A percentile compares a stretch with the other conserved stretches of the same genome.
Evolutionary conservation across 2,797 vertebrate species (phyloP).

Genomic region (Neopelma chrysocephalum): DNA sequence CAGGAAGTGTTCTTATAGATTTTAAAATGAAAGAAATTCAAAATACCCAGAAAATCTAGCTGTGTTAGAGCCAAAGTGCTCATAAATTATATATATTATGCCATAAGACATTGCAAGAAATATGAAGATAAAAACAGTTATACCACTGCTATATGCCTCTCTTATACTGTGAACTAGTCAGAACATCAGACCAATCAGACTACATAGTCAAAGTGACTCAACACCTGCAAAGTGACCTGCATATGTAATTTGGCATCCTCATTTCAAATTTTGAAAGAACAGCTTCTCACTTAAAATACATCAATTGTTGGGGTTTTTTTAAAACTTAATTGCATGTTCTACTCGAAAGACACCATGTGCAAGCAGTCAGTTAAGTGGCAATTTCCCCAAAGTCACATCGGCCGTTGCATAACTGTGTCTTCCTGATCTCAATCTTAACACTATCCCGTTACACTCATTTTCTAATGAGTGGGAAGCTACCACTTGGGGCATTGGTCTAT

Average conservation of each 20-base stretch:
- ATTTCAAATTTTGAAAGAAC: not conserved
- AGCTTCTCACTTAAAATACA: not conserved
- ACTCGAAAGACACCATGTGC: not conserved
- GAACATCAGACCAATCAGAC: not conserved
- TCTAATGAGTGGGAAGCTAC: not conserved
- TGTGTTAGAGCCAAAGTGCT: constrained; percentile 17
- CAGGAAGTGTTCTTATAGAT: not conserved
- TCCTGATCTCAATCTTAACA: not conserved
- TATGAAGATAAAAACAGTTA: not conserved
- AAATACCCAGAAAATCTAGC: not conserved
- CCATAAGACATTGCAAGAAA: not conserved
- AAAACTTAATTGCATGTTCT: not conserved
- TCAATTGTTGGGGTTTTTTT: not conserved
- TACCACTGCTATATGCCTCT: not conserved
- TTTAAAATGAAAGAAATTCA: not conserved
- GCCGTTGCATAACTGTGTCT: not conserved
- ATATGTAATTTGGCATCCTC: not conserved
- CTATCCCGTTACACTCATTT: not conserved
- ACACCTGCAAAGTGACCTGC: not conserved
- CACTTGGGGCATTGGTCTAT: not conserved
- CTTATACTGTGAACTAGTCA: not conserved
- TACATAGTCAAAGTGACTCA: not conserved
- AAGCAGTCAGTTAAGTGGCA: not conserved
- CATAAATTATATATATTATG: not conserved
- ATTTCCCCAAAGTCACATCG: not conserved